A percentile compares a stretch with the other conserved stretches of the same genome.
These are phyloP conservation scores for Ceratotherium simum DNA, from an alignment of 2,113 vertebrate species.

Conservation along the genomic window DNA sequence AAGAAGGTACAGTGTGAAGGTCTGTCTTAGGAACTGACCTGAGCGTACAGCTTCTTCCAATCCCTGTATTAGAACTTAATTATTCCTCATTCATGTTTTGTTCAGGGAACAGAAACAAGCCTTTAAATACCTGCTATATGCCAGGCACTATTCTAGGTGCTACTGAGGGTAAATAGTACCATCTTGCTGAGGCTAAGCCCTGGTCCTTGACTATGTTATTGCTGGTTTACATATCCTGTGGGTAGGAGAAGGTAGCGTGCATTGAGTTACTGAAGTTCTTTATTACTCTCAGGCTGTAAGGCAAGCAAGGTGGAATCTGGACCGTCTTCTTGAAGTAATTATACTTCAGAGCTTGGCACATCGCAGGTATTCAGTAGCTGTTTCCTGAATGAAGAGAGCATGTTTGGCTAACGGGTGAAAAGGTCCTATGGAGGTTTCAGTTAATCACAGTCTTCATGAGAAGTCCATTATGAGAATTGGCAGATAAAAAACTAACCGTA, in stretches of 20 bases:
- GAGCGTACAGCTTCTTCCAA: not conserved
- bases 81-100: constrained; percentile 16
- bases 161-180: not conserved
- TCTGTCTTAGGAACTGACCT: not conserved
- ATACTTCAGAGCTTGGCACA: constrained; percentile 4
- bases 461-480: constrained; percentile 7
- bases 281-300: not conserved
- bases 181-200: not conserved
- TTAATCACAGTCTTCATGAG: constrained; percentile 1
- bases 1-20: not conserved
- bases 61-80: not conserved
- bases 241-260: not conserved
- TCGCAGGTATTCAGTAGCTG: constrained; percentile 8
- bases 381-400: constrained; percentile 13
- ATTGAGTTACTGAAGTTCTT: constrained; percentile 22
- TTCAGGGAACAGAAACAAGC: constrained; percentile 16
- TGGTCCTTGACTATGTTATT: not conserved
- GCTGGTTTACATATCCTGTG: not conserved
- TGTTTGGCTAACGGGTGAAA: not conserved
- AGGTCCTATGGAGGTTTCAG: not conserved
- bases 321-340: constrained; percentile 21
- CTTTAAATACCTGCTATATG: not conserved
- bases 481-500: not conserved
- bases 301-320: not conserved
- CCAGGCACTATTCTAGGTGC: not conserved